A percentile compares a stretch with the other conserved stretches of the same genome.
Conservation (phyloP, 2,888 invertebrate species). For the Bibio marci region DNA sequence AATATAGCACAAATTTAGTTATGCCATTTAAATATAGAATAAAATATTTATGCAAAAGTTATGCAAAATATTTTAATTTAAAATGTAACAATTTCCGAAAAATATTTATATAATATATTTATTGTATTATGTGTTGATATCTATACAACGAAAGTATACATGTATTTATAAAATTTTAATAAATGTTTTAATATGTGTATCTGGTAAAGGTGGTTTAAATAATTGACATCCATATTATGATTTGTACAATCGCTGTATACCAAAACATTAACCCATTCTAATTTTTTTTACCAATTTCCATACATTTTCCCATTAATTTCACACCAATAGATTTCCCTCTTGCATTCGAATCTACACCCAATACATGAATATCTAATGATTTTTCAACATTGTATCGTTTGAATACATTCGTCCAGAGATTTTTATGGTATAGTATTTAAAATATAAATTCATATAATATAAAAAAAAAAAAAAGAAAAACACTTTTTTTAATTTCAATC, state of each 20-base stretch:
- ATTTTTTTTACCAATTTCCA: constrained; percentile 13
- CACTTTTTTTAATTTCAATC: too few species aligned
- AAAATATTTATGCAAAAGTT: too few species aligned
- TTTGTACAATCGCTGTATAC: constrained; percentile 18
- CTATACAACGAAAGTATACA: too few species aligned
- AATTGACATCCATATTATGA: constrained; percentile 17
- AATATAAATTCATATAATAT: too few species aligned
- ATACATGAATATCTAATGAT: constrained; percentile 19
- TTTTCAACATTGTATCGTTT: constrained; percentile 14
- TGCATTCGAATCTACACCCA: constrained; percentile 17
- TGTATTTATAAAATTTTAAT: constrained; percentile 10
- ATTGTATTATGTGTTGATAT: too few species aligned
- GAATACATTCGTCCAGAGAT: constrained; percentile 20
- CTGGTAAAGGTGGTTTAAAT: constrained; percentile 17
- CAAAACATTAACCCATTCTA: constrained; percentile 15
- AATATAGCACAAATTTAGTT: too few species aligned
- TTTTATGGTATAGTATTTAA: too few species aligned
- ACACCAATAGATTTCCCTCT: constrained; percentile 20
- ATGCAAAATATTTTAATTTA: too few species aligned
- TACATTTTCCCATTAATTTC: constrained; percentile 15
- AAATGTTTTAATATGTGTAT: constrained; percentile 18
- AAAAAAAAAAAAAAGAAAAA: too few species aligned
- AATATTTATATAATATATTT: too few species aligned
- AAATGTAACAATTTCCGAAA: too few species aligned
- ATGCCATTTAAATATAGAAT: too few species aligned